Evolutionary conservation across 2,797 vertebrate genomes (phyloP), one percentile per base, ranked within the genome.

Genomic region (Crypturellus tataupa): DNA sequence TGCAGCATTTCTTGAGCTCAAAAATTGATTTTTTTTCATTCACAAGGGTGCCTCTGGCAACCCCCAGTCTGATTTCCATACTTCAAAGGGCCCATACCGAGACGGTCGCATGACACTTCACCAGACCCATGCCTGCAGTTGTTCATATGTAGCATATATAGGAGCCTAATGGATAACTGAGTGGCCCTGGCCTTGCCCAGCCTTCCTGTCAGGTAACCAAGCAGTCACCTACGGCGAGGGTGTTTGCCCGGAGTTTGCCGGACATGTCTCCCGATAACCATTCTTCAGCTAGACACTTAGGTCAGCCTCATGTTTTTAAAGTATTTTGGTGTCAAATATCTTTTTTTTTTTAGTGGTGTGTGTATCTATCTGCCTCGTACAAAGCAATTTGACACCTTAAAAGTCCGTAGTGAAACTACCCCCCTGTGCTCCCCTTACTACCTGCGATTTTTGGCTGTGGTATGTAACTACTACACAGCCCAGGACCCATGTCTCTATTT

Each of bases 401-500:
- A 73, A 93, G 39, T 9, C 1, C 10, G 80, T 39, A 55, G 25
- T 5, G 29, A 88, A 90, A 72, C 42, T 67, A 63, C 11, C 2
- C 12, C 2, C 4, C 37, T 4, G 37, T 39, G 37, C 58, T 95
- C 8, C 60, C 68, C 37, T 72, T 37, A 47, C 70, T 51, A 55
- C 33, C 67, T 65, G 39, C 2, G 0, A 16, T 85, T 83, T 83
- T 91, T 85, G 68, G 63, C 33, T 84, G 19, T 84, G 79, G 86
- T 70, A 33, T 24, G 39, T 37, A 68, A 85, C n/a, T 82, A 49
- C 35, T 39, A 12, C 33, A 75, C 20, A 47, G 29, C 1, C 2
- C 40, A 78, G 42, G 44, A 92, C 69, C 80, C 18, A 47, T 56
- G 40, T 70, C 92, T 89, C 62, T 76, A 39, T 76, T 95, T 95